Percentiles rank a stretch among this genome's conserved stretches.
Evolutionary conservation across 2,888 invertebrate genomes (phyloP).

Genomic region (Allophyes oxyacanthae): DNA sequence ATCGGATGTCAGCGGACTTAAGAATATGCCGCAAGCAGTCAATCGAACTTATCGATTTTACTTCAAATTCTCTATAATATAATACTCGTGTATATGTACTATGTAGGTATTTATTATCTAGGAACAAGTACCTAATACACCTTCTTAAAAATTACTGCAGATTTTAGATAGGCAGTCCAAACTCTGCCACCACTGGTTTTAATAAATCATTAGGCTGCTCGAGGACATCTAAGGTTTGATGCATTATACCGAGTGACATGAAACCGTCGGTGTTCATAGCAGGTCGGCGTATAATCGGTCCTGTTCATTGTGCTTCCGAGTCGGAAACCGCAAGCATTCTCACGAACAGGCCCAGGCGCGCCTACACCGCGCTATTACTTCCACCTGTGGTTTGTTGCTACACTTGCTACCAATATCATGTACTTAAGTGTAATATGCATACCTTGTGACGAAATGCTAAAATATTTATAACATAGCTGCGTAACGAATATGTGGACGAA

Average conservation of each 20-base stretch:
- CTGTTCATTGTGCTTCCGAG: constrained; percentile 67
- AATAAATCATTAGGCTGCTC: neutral
- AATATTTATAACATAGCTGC: constrained; percentile 7
- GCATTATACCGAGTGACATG: constrained; percentile 31
- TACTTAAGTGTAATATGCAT: constrained; percentile 50
- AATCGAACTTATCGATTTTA: neutral
- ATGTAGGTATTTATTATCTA: too few relatives aligned
- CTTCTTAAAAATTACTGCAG: too few relatives aligned
- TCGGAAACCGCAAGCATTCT: constrained; percentile 76
- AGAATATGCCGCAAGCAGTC: too few relatives aligned
- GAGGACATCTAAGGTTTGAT: constrained; percentile 22
- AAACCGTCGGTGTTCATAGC: constrained; percentile 44
- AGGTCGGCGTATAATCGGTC: constrained; percentile 52
- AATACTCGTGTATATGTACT: too few relatives aligned
- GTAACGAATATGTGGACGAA: too few relatives aligned
- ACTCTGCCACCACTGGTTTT: neutral
- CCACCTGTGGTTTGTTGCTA: constrained; percentile 56
- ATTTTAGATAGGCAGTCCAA: too few relatives aligned
- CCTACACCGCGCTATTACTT: constrained; percentile 53
- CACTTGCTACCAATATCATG: constrained; percentile 42
- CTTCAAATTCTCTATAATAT: neutral
- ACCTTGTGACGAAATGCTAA: constrained; percentile 27
- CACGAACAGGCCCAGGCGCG: constrained; percentile 46
- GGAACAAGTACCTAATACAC: too few relatives aligned
- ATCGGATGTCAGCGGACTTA: too few relatives aligned